Evolutionary conservation across 2,888 invertebrate species (phyloP).

Genomic region (Pseudeuparius sepicola): DNA sequence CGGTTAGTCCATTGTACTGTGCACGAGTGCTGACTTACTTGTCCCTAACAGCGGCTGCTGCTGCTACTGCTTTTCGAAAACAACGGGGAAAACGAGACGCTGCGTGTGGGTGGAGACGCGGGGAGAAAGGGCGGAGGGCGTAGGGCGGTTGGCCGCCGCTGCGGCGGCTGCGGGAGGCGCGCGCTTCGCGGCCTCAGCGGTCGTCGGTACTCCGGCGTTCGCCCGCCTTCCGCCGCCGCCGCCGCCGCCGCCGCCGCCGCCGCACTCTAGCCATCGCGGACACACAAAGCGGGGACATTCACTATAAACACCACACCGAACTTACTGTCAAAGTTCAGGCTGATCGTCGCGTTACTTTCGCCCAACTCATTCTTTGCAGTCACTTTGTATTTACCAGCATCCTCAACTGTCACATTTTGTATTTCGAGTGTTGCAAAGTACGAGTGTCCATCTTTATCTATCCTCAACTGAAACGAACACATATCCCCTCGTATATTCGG

Average conservation of each 20-base stretch:
- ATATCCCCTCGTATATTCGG: no score
- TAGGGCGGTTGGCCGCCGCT: slow-evolving; percentile 9
- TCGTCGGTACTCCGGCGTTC: no score
- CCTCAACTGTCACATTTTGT: slow-evolving; percentile 89
- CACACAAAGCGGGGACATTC: slow-evolving; percentile 27
- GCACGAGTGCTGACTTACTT: slow-evolving; percentile 41
- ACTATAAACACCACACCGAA: slow-evolving; percentile 36
- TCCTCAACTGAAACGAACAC: slow-evolving; percentile 57
- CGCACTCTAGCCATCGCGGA: no score
- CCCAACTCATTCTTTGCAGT: slow-evolving; percentile 96
- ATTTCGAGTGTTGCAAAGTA: slow-evolving; percentile 91
- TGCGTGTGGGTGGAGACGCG: slow-evolving; percentile 18
- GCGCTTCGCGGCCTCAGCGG: no score
- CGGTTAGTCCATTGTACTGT: slow-evolving; percentile 42
- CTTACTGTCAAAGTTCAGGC: slow-evolving; percentile 98
- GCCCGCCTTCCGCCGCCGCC: no score
- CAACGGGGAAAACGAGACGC: slow-evolving; percentile 17
- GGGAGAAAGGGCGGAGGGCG: slow-evolving; percentile 7
- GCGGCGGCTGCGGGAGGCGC: slow-evolving; percentile 8
- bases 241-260: no score
- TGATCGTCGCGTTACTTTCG: slow-evolving; percentile 94
- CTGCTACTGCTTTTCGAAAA: slow-evolving; percentile 12
- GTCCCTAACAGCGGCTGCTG: slow-evolving; percentile 30
- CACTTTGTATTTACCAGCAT: slow-evolving; percentile 95
- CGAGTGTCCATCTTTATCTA: slow-evolving; percentile 86